Percentiles rank a stretch among this genome's conserved stretches.
Evolutionary conservation across 1,140 invertebrate species (phyloP).

Genomic region (Musca vetustissima): DNA sequence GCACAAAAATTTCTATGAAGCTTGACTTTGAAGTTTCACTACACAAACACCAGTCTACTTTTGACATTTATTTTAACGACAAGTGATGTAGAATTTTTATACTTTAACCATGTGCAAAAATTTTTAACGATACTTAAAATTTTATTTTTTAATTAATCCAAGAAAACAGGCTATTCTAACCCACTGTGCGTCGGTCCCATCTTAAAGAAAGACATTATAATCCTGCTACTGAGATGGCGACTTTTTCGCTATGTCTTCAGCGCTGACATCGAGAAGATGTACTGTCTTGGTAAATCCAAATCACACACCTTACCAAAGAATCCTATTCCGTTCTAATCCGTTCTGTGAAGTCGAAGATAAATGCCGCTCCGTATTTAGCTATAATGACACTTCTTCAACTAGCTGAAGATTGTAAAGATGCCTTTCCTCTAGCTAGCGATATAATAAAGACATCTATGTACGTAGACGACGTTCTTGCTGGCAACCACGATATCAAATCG

Average conservation of each 20-base stretch:
- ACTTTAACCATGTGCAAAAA: no score
- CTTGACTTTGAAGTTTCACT: no score
- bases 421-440: neutral
- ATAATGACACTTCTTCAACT: neutral
- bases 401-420: neutral
- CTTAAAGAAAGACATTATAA: neutral
- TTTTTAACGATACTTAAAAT: no score
- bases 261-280: constrained; percentile 17
- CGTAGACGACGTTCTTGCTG: neutral
- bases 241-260: neutral
- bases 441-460: neutral
- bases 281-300: neutral
- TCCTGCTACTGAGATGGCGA: neutral
- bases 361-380: neutral
- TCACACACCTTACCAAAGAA: neutral
- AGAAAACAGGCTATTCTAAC: no score
- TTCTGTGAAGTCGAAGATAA: neutral
- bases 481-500: neutral
- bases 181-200: no score
- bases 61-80: no score
- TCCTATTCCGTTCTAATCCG: neutral
- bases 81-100: no score
- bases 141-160: no score
- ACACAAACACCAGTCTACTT: no score
- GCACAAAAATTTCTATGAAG: no score